Evolutionary conservation across 2,797 vertebrate species (phyloP).

Genomic region (Eulemur albifrons): DNA sequence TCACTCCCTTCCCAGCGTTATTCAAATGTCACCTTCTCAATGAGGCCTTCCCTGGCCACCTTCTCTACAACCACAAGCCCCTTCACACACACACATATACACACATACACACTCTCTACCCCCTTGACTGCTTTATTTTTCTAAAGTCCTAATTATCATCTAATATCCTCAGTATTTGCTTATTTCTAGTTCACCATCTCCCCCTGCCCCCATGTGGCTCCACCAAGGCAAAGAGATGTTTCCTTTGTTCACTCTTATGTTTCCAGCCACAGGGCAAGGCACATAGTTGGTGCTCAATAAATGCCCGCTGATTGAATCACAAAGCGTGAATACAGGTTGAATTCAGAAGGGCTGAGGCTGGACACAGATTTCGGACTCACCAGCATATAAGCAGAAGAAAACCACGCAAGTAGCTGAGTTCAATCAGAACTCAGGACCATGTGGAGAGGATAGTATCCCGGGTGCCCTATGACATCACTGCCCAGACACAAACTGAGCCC

Average conservation of each 20-base stretch:
- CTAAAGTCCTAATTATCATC: neutral
- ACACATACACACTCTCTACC: neutral
- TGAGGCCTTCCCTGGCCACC: neutral
- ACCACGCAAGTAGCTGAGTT: neutral
- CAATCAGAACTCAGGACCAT: neutral
- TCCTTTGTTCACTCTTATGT: neutral
- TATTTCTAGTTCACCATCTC: neutral
- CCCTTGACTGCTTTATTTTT: neutral
- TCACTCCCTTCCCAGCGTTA: neutral
- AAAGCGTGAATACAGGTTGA: neutral
- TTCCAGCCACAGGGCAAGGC: neutral
- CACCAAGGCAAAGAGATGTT: neutral
- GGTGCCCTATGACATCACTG: neutral
- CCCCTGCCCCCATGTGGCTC: neutral
- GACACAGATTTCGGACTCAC: neutral
- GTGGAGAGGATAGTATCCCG: neutral
- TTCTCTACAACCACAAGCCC: neutral
- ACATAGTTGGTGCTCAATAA: neutral
- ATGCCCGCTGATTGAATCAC: neutral
- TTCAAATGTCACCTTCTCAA: neutral
- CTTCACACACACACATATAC: neutral
- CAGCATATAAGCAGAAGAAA: neutral
- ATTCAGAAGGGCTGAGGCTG: neutral
- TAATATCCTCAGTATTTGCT: neutral
- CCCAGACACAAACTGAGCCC: neutral